phyloP scores from a whole-genome alignment of 2,797 vertebrate species.

The Apogon hyalosoma region DNA sequence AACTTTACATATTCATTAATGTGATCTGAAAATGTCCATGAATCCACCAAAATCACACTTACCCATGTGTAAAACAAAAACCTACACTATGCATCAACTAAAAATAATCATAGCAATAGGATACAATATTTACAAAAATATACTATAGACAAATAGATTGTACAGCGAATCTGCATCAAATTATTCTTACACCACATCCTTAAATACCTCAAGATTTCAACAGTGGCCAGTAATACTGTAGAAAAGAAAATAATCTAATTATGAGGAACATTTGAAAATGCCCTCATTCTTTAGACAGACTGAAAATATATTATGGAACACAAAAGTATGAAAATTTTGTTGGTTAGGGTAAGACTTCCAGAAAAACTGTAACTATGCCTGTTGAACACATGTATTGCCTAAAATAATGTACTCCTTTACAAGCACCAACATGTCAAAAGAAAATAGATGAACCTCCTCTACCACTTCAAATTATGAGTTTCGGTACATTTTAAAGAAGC shows the following conservation, averaged over 20 bases:
- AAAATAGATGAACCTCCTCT: background rate
- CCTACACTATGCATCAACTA: slow-evolving; percentile 22
- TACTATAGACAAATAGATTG: slow-evolving; percentile 28
- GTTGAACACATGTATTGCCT: no score
- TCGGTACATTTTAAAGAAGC: background rate
- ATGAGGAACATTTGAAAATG: background rate
- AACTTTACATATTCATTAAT: slow-evolving; percentile 55
- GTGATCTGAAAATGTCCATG: background rate
- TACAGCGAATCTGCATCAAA: slow-evolving; percentile 37
- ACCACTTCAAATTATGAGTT: background rate
- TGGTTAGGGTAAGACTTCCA: background rate
- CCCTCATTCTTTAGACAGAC: background rate
- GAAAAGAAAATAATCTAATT: background rate
- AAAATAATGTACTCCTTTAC: background rate
- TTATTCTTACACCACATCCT: slow-evolving; percentile 21
- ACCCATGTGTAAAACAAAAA: slow-evolving; percentile 52
- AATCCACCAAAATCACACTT: slow-evolving; percentile 58
- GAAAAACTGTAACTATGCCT: background rate
- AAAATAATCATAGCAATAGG: slow-evolving; percentile 54
- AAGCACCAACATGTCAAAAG: background rate
- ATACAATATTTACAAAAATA: slow-evolving; percentile 72
- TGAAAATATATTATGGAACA: background rate
- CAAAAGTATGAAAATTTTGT: background rate
- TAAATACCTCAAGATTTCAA: slow-evolving; percentile 43
- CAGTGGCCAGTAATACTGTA: slow-evolving; percentile 43